These are phyloP conservation scores for Liolophura sinensis DNA, from an alignment of 1,140 invertebrate species.

Conservation along the genomic window DNA sequence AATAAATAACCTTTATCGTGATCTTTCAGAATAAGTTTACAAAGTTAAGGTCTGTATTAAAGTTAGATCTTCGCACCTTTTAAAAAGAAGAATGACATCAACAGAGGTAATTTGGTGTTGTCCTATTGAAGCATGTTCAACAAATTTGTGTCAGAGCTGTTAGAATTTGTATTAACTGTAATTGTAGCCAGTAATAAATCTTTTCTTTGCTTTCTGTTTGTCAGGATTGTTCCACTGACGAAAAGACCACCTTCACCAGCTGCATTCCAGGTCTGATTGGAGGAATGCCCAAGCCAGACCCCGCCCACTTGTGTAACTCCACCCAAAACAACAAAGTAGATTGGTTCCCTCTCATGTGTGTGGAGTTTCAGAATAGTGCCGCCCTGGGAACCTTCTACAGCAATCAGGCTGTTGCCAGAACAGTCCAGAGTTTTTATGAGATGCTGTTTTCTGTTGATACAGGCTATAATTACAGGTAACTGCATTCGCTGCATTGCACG, in stretches of 20 bases:
- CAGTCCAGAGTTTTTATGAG: constrained; percentile 8
- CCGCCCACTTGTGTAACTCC: constrained; percentile 30
- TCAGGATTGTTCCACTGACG: constrained; percentile 29
- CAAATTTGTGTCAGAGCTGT: background rate
- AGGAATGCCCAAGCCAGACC: constrained; percentile 16
- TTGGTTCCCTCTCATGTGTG: constrained; percentile 42
- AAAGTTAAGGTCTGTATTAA: no score
- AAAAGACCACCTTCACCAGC: constrained; percentile 23
- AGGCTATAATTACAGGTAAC: constrained; percentile 19
- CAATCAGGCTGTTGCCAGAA: constrained; percentile 14
- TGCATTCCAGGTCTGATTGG: constrained; percentile 34
- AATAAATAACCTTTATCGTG: no score
- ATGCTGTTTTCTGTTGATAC: constrained; percentile 4
- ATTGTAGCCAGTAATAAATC: no score
- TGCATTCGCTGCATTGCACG: background rate
- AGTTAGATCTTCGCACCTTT: no score
- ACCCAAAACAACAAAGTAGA: constrained; percentile 26
- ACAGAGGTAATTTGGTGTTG: background rate
- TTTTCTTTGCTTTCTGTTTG: background rate
- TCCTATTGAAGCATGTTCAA: background rate
- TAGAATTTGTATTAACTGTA: background rate
- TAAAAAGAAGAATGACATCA: no score
- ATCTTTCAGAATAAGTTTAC: no score
- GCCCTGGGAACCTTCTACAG: constrained; percentile 32
- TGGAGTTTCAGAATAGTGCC: constrained; percentile 33